Percentiles rank a stretch among this genome's conserved stretches.
Conservation (phyloP, 1,140 invertebrate species). For the Leptonema lineaticorne region DNA sequence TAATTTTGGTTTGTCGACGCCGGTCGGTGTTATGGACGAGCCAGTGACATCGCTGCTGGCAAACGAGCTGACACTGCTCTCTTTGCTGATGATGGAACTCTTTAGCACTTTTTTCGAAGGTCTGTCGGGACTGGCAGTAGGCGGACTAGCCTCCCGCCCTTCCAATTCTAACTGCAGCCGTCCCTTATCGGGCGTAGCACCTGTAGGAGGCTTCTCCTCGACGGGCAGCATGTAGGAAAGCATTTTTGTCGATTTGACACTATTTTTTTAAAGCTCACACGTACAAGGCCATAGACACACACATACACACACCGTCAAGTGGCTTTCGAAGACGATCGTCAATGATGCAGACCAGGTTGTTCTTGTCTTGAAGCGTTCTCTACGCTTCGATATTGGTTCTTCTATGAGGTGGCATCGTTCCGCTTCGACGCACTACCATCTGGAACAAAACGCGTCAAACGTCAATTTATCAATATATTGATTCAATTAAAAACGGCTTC, state of each 20-base stretch:
- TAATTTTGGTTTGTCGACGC: constrained; percentile 58
- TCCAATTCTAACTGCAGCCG: constrained; percentile 51
- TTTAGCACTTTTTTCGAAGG: constrained; percentile 43
- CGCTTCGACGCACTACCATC: not conserved
- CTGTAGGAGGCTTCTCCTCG: constrained; percentile 63
- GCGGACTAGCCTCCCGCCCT: not conserved
- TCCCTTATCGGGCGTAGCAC: constrained; percentile 55
- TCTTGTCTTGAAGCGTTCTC: not conserved
- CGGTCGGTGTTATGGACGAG: constrained; percentile 59
- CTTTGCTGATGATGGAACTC: constrained; percentile 57
- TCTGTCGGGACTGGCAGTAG: constrained; percentile 44
- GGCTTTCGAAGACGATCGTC: too few species aligned
- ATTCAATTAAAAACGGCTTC: too few species aligned
- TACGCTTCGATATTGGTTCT: not conserved
- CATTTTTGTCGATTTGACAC: constrained; percentile 47
- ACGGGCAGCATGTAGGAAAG: constrained; percentile 67
- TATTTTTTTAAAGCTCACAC: not conserved
- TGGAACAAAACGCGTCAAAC: too few species aligned
- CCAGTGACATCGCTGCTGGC: constrained; percentile 57
- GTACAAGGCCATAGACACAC: too few species aligned
- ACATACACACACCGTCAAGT: too few species aligned
- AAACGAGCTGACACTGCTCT: constrained; percentile 60
- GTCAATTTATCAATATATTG: too few species aligned
- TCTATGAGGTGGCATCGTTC: not conserved
- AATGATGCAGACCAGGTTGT: too few species aligned